phyloP scores from a whole-genome alignment of 2,113 vertebrate species.

The Protobothrops mucrosquamatus region DNA sequence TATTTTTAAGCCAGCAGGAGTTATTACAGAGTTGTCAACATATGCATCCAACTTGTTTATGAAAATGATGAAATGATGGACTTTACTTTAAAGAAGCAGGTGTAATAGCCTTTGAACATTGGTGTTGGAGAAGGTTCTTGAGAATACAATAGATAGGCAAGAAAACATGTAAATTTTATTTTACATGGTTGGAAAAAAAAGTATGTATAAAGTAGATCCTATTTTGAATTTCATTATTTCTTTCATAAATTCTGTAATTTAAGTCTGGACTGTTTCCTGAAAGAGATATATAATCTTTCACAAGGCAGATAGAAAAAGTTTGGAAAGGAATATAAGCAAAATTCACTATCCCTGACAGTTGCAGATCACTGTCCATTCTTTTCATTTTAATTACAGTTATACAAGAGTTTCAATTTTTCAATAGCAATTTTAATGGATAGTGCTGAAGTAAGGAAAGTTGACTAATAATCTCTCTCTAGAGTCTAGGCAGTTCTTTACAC shows the following conservation, averaged over 20 bases:
- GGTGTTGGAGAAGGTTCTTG: neutral
- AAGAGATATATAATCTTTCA: neutral
- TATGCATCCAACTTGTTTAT: neutral
- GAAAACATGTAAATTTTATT: neutral
- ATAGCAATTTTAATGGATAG: conserved; percentile 32
- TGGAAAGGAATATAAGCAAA: neutral
- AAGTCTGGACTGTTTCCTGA: neutral
- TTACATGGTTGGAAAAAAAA: neutral
- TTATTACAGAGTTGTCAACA: neutral
- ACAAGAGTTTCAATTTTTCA: neutral
- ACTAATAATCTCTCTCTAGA: conserved; percentile 22
- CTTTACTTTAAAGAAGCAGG: neutral
- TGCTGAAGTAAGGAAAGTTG: conserved; percentile 35
- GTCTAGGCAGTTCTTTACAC: conserved; percentile 24
- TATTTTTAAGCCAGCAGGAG: neutral
- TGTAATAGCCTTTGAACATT: neutral
- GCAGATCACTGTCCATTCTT: neutral
- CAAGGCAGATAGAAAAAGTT: neutral
- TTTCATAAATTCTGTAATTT: neutral
- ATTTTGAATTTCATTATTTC: neutral
- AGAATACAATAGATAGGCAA: neutral
- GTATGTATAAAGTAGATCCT: neutral
- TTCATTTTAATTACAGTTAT: neutral
- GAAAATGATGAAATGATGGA: neutral
- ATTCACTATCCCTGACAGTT: neutral